A percentile compares a stretch with the other conserved stretches of the same genome.
Evolutionary conservation across 2,888 invertebrate species (phyloP).

Genomic region (Busseola fusca): DNA sequence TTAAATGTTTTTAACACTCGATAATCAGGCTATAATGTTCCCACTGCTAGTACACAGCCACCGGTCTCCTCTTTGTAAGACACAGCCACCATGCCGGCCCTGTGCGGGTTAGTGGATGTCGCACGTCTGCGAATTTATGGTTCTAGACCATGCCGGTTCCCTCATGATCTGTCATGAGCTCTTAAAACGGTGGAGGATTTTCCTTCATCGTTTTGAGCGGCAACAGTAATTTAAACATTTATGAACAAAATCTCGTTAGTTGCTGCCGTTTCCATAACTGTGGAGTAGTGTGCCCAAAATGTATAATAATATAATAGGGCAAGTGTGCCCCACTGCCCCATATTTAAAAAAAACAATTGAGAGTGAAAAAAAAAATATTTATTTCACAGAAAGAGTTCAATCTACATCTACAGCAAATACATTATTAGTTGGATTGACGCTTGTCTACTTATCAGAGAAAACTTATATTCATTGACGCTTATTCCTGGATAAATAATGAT

Average conservation of each 20-base stretch:
- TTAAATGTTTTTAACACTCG: neutral
- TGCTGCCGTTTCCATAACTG: neutral
- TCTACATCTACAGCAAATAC: conserved; percentile 13
- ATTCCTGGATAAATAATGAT: neutral
- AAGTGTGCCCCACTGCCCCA: neutral
- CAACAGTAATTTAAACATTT: neutral
- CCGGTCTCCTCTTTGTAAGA: neutral
- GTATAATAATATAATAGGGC: no score
- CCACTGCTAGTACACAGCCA: neutral
- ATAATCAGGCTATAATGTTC: neutral
- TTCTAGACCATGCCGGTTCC: neutral
- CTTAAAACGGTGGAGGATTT: no score
- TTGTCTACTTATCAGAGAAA: conserved; percentile 13
- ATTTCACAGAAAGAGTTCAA: conserved; percentile 12
- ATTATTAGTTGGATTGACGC: neutral
- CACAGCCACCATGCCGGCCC: neutral
- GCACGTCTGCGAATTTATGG: neutral
- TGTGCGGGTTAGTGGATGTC: neutral
- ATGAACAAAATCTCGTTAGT: neutral
- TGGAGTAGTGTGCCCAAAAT: no score
- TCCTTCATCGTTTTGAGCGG: neutral
- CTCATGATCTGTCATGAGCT: neutral
- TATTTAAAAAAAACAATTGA: neutral
- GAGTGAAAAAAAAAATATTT: conserved; percentile 9
- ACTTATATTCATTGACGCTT: neutral